Conservation (phyloP, 2,113 vertebrate species). For the Tonatia bakeri region DNA sequence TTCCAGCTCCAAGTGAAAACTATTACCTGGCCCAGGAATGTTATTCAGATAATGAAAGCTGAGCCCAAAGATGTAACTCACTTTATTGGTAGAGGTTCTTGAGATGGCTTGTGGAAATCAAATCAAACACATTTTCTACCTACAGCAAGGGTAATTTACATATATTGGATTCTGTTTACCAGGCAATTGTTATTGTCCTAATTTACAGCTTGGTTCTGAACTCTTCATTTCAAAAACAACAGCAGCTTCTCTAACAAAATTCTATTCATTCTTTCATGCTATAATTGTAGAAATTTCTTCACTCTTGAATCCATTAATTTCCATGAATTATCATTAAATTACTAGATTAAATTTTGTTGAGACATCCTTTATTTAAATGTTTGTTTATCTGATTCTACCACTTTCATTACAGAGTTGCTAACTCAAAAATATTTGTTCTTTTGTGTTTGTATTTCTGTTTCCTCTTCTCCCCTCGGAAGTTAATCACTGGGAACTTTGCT, state of each 20-base stretch:
- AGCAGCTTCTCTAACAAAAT: background rate
- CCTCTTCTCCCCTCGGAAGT: background rate
- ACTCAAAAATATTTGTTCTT: background rate
- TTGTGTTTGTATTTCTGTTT: slow-evolving; percentile 8
- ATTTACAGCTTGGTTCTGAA: slow-evolving; percentile 6
- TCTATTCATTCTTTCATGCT: background rate
- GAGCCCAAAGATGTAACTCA: background rate
- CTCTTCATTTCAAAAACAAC: background rate
- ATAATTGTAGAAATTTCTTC: background rate
- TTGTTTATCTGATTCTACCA: background rate
- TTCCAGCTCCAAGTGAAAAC: background rate
- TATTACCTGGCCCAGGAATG: background rate
- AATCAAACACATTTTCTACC: slow-evolving; percentile 9
- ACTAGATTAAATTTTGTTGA: background rate
- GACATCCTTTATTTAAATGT: background rate
- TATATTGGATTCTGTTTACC: background rate
- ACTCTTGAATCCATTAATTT: slow-evolving; percentile 6
- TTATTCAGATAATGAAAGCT: slow-evolving; percentile 16
- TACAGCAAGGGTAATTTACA: background rate
- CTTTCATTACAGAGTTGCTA: background rate
- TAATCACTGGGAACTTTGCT: background rate
- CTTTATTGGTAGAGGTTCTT: background rate
- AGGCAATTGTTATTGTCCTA: background rate
- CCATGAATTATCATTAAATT: slow-evolving; percentile 29
- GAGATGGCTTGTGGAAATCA: slow-evolving; percentile 23